Base-by-base conservation (phyloP, 2,888 invertebrate species). In the Eristalinus aeneus region DNA sequence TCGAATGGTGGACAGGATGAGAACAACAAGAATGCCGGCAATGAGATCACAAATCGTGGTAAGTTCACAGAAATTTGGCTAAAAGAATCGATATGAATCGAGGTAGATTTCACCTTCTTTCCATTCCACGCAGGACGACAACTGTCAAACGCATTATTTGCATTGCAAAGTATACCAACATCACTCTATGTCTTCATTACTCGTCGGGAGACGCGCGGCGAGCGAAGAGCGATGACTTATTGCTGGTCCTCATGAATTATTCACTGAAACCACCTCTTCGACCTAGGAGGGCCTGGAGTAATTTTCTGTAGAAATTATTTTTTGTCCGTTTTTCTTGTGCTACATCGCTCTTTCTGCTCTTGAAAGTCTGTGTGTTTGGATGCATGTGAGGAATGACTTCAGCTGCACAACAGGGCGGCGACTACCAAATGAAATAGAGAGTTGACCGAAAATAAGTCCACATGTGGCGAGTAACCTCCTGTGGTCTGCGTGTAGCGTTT, bases 41-140 rank as follows among this genome's bases (percentile, higher is more conserved):
- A 92, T 79, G 92, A 92, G 89, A 91, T 91, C 80, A 92, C 91
- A 86, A 92, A 90, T 89, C 90, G 92, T 85, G 92, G 92, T 92
- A 88, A 89, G 91, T 88, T 23, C 46, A 8, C n/a, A 46, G 8
- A 6, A 12, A 5, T n/a, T 36, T 16, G 46, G 46, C 8, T 1
- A 46, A 46, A 16, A n/a, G 46, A 16, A 46, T 46, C 46, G 8
- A 8, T 16, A 2, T 16, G 16, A 46, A 46, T 46, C 46, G 46
- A 46, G 46, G 46, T 46, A n/a, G 16, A 16, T 46, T 16, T 16
- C 46, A 16, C 46, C 46, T 16, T 16, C 46, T 46, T 16, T 46
- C 8, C 46, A 46, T 46, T 16, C 46, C 46, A 46, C 5, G 56
- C 23, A 23, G 64, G 31, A 58, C 53, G 69, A 31, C 64, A 54